Conservation (phyloP, 2,797 vertebrate genomes). For the Labroides dimidiatus region DNA sequence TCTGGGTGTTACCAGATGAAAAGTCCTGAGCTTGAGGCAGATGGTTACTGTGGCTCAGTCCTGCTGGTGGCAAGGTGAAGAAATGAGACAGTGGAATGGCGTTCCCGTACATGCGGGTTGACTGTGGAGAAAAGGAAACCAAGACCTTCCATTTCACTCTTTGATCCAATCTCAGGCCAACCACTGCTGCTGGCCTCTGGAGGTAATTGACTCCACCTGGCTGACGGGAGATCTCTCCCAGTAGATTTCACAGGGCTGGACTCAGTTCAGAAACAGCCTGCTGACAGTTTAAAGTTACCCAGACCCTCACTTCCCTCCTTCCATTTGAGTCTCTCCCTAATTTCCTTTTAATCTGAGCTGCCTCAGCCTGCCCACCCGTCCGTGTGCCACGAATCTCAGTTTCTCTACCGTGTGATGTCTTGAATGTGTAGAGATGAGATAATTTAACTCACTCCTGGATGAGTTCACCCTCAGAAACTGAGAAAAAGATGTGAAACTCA, state of each 20-base stretch:
- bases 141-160: conserved; percentile 7
- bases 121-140: conserved; percentile 15
- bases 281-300: conserved; percentile 17
- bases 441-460: too few relatives aligned
- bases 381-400: too few relatives aligned
- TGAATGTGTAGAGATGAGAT: too few relatives aligned
- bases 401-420: too few relatives aligned
- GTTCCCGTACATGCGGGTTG: neutral
- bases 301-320: neutral
- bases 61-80: conserved; percentile 33
- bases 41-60: neutral
- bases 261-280: conserved; percentile 18
- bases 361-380: neutral
- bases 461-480: too few relatives aligned
- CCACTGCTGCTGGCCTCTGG: conserved; percentile 7
- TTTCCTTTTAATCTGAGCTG: conserved; percentile 8
- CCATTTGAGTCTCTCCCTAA: conserved; percentile 4
- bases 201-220: conserved; percentile 30
- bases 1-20: conserved; percentile 20
- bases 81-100: neutral
- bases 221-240: conserved; percentile 11
- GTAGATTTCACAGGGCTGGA: conserved; percentile 28
- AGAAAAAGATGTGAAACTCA: too few relatives aligned
- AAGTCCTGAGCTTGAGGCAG: conserved; percentile 21
- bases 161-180: conserved; percentile 21